Base-by-base conservation (phyloP, 2,888 invertebrate species). In the Agriopis leucophaearia region DNA sequence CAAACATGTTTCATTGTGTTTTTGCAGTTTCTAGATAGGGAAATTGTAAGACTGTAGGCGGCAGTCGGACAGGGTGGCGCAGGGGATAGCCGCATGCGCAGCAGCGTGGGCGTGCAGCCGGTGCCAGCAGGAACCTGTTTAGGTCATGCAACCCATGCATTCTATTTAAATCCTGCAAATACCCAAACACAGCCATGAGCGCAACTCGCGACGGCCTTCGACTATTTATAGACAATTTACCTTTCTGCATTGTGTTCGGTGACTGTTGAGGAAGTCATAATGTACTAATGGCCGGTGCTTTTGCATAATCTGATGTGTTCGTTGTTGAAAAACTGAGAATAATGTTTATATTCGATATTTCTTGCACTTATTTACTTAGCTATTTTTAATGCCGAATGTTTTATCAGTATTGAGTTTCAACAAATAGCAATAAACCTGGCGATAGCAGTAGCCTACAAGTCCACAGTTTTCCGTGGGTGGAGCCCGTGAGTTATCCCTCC, bases 101-200 rank as follows among this genome's bases (percentile, higher is more conserved):
- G 87, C 83, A 79, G 87, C 84, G 92, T 91, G 86, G 91, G 92
- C 84, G 82, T 76, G 76, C 72, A 82, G 78, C 77, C 70, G 52
- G 79, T 15, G 84, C 88, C 86, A 84, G 86, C 81, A 85, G 83
- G 85, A 93, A 92, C 92, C 92, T 89, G 92, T 92, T 92, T 88
- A 85, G 89, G 90, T 90, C 89, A 89, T 88, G 86, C 88, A 91
- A 89, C 90, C 88, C 86, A 84, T 87, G 86, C 85, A 78, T 83
- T 88, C 88, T 91, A 91, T 91, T 91, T 89, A 89, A 91, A 92
- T 81, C 87, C 70, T 80, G 88, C 86, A 88, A 85, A 85, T 83
- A 81, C 80, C 77, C 74, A 78, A 81, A 80, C 77, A 71, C 75
- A 80, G 69, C 72, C 72, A 77, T 74, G 78, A 78, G 80, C 66